phyloP scores from a whole-genome alignment of 2,797 vertebrate species.

The Poecilia picta region DNA sequence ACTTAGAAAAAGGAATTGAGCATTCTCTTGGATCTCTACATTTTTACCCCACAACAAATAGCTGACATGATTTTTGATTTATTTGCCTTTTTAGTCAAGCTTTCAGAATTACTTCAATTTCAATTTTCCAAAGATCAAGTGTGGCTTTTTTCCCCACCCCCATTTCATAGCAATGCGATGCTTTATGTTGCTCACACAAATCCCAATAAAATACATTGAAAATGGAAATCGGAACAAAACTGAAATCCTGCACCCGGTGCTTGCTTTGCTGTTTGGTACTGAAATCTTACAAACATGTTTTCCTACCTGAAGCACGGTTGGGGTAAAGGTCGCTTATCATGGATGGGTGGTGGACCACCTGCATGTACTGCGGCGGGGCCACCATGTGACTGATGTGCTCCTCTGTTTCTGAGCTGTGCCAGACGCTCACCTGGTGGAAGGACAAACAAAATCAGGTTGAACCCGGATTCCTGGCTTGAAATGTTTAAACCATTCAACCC shows the following conservation, averaged over 20 bases:
- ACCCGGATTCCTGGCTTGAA: conserved; percentile 12
- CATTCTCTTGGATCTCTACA: conserved; percentile 19
- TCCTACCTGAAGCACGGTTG: conserved; percentile 84
- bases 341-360: conserved; percentile 85
- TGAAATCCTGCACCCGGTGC: neutral
- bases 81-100: conserved; percentile 7
- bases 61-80: conserved; percentile 1
- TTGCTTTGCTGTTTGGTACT: neutral
- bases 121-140: neutral
- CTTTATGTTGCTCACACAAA: neutral
- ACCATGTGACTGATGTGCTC: conserved; percentile 87
- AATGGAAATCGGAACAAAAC: neutral
- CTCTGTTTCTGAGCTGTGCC: conserved; percentile 83
- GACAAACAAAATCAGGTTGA: conserved; percentile 25
- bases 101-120: conserved; percentile 3
- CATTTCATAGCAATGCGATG: neutral
- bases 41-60: conserved; percentile 33
- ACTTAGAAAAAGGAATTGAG: conserved; percentile 34
- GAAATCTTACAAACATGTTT: neutral
- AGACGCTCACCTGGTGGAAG: conserved; percentile 84
- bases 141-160: neutral
- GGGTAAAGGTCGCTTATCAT: conserved; percentile 74
- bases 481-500: neutral
- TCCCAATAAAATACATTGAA: neutral
- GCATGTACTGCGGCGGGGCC: conserved; percentile 88